phyloP scores from a whole-genome alignment of 2,113 vertebrate species.

The Oreocharis arfaki region DNA sequence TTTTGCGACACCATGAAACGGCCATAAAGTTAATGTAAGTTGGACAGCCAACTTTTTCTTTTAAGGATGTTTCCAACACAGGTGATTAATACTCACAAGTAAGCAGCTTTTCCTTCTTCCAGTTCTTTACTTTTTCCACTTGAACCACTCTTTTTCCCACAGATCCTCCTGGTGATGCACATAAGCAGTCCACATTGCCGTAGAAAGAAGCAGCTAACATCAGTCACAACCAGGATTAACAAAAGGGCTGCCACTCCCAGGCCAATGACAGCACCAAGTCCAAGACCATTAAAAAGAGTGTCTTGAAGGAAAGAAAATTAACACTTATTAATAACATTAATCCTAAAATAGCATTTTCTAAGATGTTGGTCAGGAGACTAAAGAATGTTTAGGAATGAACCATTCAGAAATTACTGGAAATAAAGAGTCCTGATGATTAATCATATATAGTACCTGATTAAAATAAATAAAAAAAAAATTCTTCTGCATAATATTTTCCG shows the following conservation, averaged over 20 bases:
- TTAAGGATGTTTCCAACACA: background rate
- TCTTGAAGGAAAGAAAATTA: constrained; percentile 74
- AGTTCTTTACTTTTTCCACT: constrained; percentile 94
- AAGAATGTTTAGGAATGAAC: background rate
- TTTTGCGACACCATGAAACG: background rate
- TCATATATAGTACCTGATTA: background rate
- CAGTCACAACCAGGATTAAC: constrained; percentile 89
- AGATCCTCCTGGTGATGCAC: constrained; percentile 93
- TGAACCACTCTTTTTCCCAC: constrained; percentile 93
- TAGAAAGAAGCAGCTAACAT: constrained; percentile 96
- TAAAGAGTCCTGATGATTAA: background rate
- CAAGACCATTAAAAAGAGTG: constrained; percentile 94
- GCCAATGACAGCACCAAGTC: constrained; percentile 91
- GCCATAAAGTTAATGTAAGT: background rate
- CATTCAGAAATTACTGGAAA: background rate
- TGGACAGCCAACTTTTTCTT: background rate
- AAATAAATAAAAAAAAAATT: background rate
- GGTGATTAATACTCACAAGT: constrained; percentile 84
- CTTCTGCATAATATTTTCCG: background rate
- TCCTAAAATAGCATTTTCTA: background rate
- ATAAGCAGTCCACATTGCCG: constrained; percentile 94
- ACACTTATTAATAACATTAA: background rate
- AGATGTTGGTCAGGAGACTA: background rate
- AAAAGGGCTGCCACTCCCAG: constrained; percentile 89
- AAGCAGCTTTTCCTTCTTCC: constrained; percentile 97